These are phyloP conservation scores for Clarias batrachus DNA, from an alignment of 2,113 vertebrate species.

Conservation along the genomic window DNA sequence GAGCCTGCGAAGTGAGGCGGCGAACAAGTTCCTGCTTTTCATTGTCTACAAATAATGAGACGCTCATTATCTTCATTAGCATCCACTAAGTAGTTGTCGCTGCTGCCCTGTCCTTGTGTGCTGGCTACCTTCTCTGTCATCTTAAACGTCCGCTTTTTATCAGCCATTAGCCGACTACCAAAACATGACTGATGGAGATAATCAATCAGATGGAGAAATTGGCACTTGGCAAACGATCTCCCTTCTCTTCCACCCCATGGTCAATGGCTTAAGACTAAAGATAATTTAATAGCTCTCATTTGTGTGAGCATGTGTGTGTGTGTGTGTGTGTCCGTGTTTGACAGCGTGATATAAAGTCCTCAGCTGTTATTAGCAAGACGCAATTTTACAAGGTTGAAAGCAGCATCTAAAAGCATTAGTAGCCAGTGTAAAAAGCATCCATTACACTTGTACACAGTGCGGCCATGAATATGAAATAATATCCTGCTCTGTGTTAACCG, in stretches of 20 bases:
- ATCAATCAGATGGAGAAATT: conserved; percentile 41
- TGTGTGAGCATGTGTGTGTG: conserved; percentile 4
- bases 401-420: conserved; percentile 24
- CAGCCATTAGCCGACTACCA: conserved; percentile 50
- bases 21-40: conserved; percentile 22
- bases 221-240: conserved; percentile 47
- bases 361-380: conserved; percentile 25
- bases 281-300: conserved; percentile 36
- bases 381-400: conserved; percentile 20
- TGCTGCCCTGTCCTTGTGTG: conserved; percentile 18
- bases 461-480: conserved; percentile 36
- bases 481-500: conserved; percentile 11
- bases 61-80: neutral
- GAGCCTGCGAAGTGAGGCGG: neutral
- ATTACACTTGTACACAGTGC: conserved; percentile 22
- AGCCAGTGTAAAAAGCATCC: conserved; percentile 25
- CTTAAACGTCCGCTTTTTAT: conserved; percentile 38
- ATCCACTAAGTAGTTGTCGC: conserved; percentile 8
- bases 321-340: neutral
- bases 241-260: conserved; percentile 12
- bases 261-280: conserved; percentile 21
- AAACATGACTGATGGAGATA: conserved; percentile 39
- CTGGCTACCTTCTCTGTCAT: conserved; percentile 53
- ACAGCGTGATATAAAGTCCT: conserved; percentile 29
- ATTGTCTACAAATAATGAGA: conserved; percentile 36